Evolutionary conservation across 37 sponge, comb jelly and placozoan species (phyloP).

Genomic region (Hexactinellida sp.): DNA sequence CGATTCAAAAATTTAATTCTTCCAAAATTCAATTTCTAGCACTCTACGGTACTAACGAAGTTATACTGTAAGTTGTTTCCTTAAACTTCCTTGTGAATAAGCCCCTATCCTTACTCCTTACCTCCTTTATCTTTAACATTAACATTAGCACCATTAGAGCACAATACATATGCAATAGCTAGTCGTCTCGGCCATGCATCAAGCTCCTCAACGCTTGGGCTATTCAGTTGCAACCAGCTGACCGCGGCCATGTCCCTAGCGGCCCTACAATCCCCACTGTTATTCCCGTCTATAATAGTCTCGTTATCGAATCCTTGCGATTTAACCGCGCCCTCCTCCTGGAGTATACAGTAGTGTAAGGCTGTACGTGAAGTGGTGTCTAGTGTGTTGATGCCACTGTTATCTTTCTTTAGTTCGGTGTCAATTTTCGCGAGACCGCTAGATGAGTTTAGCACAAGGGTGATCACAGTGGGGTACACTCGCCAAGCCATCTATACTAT

Average conservation of each 20-base stretch:
- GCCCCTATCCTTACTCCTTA: too few relatives aligned
- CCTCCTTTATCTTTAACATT: background rate
- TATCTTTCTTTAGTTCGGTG: background rate
- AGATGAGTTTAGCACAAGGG: background rate
- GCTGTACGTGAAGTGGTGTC: background rate
- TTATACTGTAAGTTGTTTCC: too few relatives aligned
- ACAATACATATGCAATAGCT: background rate
- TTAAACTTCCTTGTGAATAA: too few relatives aligned
- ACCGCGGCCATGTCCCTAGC: background rate
- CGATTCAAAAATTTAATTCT: too few relatives aligned
- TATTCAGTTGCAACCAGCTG: background rate
- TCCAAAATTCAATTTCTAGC: too few relatives aligned
- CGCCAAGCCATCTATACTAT: background rate
- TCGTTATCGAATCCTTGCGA: background rate
- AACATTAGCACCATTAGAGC: background rate
- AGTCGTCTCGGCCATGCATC: background rate
- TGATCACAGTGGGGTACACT: background rate
- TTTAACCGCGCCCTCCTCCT: background rate
- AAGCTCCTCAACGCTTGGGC: background rate
- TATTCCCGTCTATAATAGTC: background rate
- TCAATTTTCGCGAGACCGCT: background rate
- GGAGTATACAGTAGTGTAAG: background rate
- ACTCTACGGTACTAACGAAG: too few relatives aligned
- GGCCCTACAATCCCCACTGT: background rate
- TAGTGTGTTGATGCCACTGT: background rate